Base-by-base conservation (phyloP, 2,797 vertebrate genomes). In the Heliangelus exortis region DNA sequence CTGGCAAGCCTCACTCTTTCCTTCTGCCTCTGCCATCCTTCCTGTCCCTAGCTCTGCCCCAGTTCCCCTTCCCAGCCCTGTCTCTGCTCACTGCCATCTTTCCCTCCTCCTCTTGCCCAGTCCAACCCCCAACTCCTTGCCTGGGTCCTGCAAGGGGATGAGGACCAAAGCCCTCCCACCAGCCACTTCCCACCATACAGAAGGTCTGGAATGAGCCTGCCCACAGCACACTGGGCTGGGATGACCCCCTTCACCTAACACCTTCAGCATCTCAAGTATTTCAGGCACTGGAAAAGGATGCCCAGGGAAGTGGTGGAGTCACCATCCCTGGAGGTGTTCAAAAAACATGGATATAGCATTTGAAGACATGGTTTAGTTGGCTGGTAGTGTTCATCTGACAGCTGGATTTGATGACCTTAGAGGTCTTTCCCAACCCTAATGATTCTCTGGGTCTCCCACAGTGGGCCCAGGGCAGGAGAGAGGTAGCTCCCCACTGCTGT, bases 241-340 rank as follows among this genome's bases (percentile, higher is more conserved):
- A 41, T 55, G 17, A 13, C 65, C 51, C 10, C 22, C n/a, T 63
- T 61, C 8, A 2, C 19, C 86, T 31, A n/a, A 31, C 47, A 45
- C 0, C 23, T 86, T 84, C 31, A 22, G 28, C 21, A 12, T n/a
- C 31, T 1, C 0, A 61, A 43, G 25, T 10, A 20, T 9, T 1
- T 1, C 11, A 39, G 39, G 39, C 39, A 39, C 39, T 39, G 39
- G 39, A 39, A 39, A 39, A 39, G 39, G 39, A 10, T 39, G 39
- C 39, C 39, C 39, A 39, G 39, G 39, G 39, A 39, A 39, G 39
- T 39, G 39, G 39, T 39, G 39, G 39, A 39, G 39, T 39, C 39
- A 39, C 39, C 12, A 39, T 39, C 39, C 39, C 39, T 39, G 39
- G 10, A 39, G 39, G 39, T 39, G 39, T 39, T 39, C 10, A 39